phyloP scores from a whole-genome alignment of 2,888 invertebrate genomes.

The Nephrotoma appendiculata region DNA sequence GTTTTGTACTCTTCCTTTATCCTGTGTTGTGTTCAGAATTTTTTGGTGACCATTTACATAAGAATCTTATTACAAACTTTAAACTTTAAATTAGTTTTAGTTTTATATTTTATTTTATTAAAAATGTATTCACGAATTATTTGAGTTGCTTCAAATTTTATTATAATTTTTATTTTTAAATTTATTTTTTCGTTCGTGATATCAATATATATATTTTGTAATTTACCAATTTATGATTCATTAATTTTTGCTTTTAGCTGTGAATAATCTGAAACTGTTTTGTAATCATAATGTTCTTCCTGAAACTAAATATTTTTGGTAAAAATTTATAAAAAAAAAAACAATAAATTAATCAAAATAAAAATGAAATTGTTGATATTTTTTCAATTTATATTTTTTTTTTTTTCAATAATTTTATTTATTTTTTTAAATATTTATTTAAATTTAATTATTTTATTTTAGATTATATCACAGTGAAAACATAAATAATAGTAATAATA shows the following conservation, averaged over 20 bases:
- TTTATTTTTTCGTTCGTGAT: no score
- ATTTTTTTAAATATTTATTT: background rate
- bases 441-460: background rate
- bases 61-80: no score
- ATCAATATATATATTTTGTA: no score
- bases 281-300: background rate
- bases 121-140: no score
- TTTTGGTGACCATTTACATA: no score
- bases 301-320: background rate
- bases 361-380: background rate
- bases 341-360: background rate
- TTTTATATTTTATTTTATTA: no score
- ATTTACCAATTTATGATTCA: background rate
- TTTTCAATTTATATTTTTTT: background rate
- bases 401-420: background rate
- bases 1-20: no score
- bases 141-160: background rate
- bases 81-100: no score
- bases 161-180: background rate
- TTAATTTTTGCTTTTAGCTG: background rate
- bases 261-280: background rate
- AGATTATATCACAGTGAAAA: background rate
- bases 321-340: background rate
- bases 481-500: background rate
- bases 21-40: no score